Evolutionary conservation across 2,888 invertebrate species (phyloP).

Genomic region (Ferrisia virgata): DNA sequence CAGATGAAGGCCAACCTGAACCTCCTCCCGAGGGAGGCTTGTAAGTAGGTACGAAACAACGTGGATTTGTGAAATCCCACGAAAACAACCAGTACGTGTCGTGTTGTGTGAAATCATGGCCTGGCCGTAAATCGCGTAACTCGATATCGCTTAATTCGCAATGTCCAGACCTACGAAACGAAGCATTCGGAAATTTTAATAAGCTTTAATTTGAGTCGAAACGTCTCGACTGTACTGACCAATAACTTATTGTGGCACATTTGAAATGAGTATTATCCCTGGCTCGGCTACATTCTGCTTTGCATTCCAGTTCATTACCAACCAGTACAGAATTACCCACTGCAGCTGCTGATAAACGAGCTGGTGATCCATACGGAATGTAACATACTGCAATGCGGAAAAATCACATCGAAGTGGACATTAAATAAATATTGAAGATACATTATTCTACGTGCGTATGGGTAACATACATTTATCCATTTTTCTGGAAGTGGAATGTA

Average conservation of each 20-base stretch:
- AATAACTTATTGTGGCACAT: conserved; percentile 74
- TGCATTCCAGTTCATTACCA: conserved; percentile 66
- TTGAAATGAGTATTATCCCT: conserved; percentile 61
- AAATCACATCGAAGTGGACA: background rate
- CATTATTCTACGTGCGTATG: background rate
- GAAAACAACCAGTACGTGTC: conserved; percentile 70
- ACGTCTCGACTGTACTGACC: conserved; percentile 54
- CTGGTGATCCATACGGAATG: conserved; percentile 72
- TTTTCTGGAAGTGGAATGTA: conserved; percentile 13
- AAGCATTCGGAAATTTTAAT: background rate
- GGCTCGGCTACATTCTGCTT: conserved; percentile 63
- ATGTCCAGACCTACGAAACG: conserved; percentile 55
- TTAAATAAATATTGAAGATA: background rate
- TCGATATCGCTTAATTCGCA: conserved; percentile 76
- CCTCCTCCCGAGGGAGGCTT: conserved; percentile 44
- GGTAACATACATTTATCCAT: conserved; percentile 3
- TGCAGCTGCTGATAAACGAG: conserved; percentile 64
- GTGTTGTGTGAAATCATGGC: conserved; percentile 70
- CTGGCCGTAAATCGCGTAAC: conserved; percentile 69
- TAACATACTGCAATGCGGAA: conserved; percentile 67
- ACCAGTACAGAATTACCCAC: conserved; percentile 66
- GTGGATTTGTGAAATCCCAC: conserved; percentile 74
- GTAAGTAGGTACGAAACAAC: conserved; percentile 57
- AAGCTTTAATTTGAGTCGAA: background rate
- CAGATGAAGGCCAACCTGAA: background rate